phyloP scores from a whole-genome alignment of 2,888 invertebrate genomes.

The Aporophyla nigra region DNA sequence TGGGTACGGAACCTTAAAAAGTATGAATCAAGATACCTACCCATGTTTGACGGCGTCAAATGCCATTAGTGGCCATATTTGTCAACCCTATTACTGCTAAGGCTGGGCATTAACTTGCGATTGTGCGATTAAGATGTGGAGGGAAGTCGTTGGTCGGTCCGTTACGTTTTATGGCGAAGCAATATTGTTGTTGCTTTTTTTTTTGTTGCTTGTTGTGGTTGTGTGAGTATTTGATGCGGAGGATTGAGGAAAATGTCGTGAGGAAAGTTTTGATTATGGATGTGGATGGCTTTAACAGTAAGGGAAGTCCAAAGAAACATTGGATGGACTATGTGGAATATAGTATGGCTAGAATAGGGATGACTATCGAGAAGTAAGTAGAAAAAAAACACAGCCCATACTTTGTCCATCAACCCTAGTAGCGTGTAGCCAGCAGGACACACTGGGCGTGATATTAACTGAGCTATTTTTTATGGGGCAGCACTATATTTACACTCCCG shows the following conservation, averaged over 20 bases:
- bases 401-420: no score
- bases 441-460: no score
- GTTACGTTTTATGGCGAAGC: not conserved
- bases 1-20: conserved; percentile 14
- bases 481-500: no score
- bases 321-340: not conserved
- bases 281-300: not conserved
- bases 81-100: conserved; percentile 43
- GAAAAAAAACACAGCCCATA: no score
- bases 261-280: not conserved
- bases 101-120: conserved; percentile 18
- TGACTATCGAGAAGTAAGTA: no score
- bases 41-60: conserved; percentile 52
- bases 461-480: no score
- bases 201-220: not conserved
- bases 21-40: conserved; percentile 23
- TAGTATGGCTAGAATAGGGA: not conserved
- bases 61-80: conserved; percentile 59
- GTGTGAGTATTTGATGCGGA: no score
- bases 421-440: no score
- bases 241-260: not conserved
- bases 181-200: conserved; percentile 5
- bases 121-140: conserved; percentile 21
- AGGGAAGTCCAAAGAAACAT: not conserved
- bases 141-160: not conserved